phyloP scores from a whole-genome alignment of 2,113 vertebrate genomes.

The Calcarius ornatus region DNA sequence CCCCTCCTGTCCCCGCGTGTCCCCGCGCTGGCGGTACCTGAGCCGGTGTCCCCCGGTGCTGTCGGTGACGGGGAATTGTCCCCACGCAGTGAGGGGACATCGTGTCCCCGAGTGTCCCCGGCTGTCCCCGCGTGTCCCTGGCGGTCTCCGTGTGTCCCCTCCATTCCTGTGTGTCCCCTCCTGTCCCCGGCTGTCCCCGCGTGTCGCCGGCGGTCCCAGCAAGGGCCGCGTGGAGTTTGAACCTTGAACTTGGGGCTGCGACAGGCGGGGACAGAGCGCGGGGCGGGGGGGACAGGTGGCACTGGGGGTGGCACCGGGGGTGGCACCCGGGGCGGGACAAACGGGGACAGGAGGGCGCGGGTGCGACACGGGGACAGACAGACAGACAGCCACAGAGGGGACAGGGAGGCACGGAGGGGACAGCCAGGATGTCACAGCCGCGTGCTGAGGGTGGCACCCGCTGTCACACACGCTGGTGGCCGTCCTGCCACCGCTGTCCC shows the following conservation, averaged over 20 bases:
- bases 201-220: not conserved
- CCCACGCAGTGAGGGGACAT: rapidly evolving
- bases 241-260: constrained; percentile 6
- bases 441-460: not conserved
- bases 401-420: not conserved
- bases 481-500: not conserved
- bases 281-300: not conserved
- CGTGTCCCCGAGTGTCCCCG: not conserved
- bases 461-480: not conserved
- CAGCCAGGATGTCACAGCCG: not conserved
- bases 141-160: not conserved
- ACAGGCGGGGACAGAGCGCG: not conserved
- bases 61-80: rapidly evolving
- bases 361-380: not conserved
- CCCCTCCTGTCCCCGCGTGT: not conserved
- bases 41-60: not conserved
- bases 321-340: not conserved
- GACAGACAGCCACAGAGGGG: not conserved
- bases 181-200: not conserved
- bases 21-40: not conserved
- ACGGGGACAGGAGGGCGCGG: not conserved
- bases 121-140: not conserved
- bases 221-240: not conserved
- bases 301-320: too few species aligned
- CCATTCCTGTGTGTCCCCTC: too few species aligned